These are phyloP conservation scores for Drosophila borealis DNA, from an alignment of 2,888 invertebrate genomes.

Conservation along the genomic window DNA sequence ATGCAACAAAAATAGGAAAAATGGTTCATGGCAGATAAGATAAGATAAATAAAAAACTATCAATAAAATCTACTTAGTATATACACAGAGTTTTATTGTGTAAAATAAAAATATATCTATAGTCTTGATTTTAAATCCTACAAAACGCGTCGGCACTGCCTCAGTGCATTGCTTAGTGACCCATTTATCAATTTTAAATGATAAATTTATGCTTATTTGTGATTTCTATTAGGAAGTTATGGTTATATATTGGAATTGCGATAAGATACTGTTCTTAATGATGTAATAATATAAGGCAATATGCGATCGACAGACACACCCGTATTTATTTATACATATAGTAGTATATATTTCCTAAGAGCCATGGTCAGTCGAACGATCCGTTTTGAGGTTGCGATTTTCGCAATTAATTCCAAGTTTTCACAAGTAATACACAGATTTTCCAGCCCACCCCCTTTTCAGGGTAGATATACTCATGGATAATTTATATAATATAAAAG, in stretches of 20 bases:
- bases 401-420: constrained; percentile 46
- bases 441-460: constrained; percentile 29
- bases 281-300: constrained; percentile 37
- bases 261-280: constrained; percentile 27
- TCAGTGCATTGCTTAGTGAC: constrained; percentile 4
- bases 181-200: constrained; percentile 12
- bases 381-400: constrained; percentile 23
- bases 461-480: constrained; percentile 1
- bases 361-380: constrained; percentile 22
- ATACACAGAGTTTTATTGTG: background rate
- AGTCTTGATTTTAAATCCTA: background rate
- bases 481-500: background rate
- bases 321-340: constrained; percentile 12
- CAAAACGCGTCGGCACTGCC: constrained; percentile 1
- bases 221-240: constrained; percentile 10
- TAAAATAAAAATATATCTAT: background rate
- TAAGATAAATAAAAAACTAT: constrained; percentile 11
- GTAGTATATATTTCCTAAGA: constrained; percentile 8
- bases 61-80: constrained; percentile 8
- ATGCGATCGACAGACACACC: constrained; percentile 37
- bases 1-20: constrained; percentile 5
- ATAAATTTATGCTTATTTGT: constrained; percentile 12
- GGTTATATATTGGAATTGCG: constrained; percentile 11
- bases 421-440: constrained; percentile 35
- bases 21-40: constrained; percentile 12